Evolutionary conservation across 2,113 vertebrate genomes (phyloP), one percentile per base, ranked within the genome.

Genomic region (Oxyura jamaicensis): DNA sequence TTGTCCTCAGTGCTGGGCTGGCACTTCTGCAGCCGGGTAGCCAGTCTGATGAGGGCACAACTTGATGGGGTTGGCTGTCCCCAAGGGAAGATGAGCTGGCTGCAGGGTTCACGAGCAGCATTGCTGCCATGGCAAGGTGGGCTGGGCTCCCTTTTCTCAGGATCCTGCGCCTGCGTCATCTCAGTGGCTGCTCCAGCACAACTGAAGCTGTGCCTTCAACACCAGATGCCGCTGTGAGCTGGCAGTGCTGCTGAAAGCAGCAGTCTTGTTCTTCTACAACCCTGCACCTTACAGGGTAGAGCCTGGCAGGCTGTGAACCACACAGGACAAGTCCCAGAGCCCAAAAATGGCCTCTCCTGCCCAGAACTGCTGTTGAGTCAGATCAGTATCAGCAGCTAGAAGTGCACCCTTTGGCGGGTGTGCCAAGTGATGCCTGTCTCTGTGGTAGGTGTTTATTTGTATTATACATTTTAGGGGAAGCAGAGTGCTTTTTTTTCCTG

Each of bases 201-300:
- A 28, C 35, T 28, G 52, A 31, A 5, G 20, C 0, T 23, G 56
- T 13, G 0, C 25, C 25, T 44, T 0, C 10, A 33, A 3, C 13
- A 0, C 26, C 35, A 5, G 1, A 58, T 19, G 76, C 36, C 4
- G 3, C 0, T 0, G 21, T 14, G 10, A 13, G 6, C 26, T 55
- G 72, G 6, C 58, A 1, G 2, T n/a, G 75, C 56, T 15, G n/a
- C n/a, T 8, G 35, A 53, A 29, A 53, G 66, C 66, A 17, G 22
- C 29, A 2, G 35, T 20, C 46, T 75, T 2, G 0, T 22, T 33
- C 52, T 44, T 50, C 29, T 63, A 59, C 25, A 17, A 0, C 23
- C 63, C 28, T 44, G 42, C 68, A 58, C 62, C 48, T 46, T 2
- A 21, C 0, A 0, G 13, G 39, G 35, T 39, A 18, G 10, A 3